Conservation (phyloP, 2,113 vertebrate genomes). For the Hydropotes inermis region DNA sequence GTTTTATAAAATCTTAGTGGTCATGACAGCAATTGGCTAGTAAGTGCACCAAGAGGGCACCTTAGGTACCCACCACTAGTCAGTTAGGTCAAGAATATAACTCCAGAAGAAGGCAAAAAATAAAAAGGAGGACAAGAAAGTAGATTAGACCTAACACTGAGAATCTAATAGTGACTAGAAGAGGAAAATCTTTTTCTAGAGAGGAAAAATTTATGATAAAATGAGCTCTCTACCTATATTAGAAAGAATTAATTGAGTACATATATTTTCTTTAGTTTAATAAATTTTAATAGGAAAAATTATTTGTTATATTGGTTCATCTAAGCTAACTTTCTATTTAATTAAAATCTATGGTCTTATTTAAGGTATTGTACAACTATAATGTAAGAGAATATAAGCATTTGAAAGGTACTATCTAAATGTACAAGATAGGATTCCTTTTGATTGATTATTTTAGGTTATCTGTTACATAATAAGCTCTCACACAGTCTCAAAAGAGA, state of each 20-base stretch:
- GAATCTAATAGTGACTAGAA: neutral
- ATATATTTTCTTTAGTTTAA: conserved; percentile 30
- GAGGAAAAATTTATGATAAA: neutral
- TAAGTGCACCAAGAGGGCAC: neutral
- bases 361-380: neutral
- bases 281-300: neutral
- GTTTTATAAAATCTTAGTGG: no score
- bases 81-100: neutral
- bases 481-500: conserved; percentile 4
- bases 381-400: conserved; percentile 26
- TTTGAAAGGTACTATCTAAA: neutral
- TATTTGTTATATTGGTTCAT: conserved; percentile 10
- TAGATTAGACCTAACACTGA: neutral
- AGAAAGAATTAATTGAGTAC: neutral
- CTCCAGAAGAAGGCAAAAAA: neutral
- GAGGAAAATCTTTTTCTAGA: neutral
- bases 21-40: neutral
- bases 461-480: conserved; percentile 43
- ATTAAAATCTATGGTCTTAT: neutral
- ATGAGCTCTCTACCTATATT: neutral
- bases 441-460: conserved; percentile 37
- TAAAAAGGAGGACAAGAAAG: neutral
- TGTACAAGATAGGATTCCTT: conserved; percentile 3
- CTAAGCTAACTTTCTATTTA: conserved; percentile 29
- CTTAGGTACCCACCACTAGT: neutral